Percentiles rank a stretch among this genome's conserved stretches.
phyloP scores from a whole-genome alignment of 2,888 invertebrate genomes.

The Xanthia togata region DNA sequence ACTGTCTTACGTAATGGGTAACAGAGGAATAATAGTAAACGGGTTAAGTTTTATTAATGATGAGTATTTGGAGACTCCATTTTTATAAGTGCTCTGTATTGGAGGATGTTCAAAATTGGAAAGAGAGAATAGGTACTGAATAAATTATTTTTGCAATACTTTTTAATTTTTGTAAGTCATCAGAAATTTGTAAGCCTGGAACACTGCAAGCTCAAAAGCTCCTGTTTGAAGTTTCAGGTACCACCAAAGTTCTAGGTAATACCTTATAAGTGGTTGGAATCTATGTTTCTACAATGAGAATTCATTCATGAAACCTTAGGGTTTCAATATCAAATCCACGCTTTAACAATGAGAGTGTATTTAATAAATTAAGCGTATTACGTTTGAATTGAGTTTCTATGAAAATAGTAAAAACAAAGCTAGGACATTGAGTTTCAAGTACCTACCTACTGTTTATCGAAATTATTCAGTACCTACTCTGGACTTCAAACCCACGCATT shows the following conservation, averaged over 20 bases:
- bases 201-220: no score
- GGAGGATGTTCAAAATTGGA: background rate
- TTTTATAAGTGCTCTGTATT: background rate
- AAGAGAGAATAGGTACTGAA: background rate
- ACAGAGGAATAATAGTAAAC: background rate
- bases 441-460: no score
- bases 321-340: background rate
- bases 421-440: no score
- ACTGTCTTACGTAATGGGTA: background rate
- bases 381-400: background rate
- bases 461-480: no score
- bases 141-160: background rate
- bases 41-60: background rate
- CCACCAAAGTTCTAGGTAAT: background rate
- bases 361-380: slow-evolving; percentile 17
- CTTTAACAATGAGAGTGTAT: background rate
- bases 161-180: no score
- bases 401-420: no score
- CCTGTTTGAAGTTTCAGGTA: background rate
- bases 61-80: background rate
- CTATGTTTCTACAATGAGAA: background rate
- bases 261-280: no score
- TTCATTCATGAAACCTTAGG: no score
- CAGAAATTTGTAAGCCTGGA: background rate
- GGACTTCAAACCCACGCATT: no score